Evolutionary conservation across 2,888 invertebrate species (phyloP).

Genomic region (Gryllus longicercus): DNA sequence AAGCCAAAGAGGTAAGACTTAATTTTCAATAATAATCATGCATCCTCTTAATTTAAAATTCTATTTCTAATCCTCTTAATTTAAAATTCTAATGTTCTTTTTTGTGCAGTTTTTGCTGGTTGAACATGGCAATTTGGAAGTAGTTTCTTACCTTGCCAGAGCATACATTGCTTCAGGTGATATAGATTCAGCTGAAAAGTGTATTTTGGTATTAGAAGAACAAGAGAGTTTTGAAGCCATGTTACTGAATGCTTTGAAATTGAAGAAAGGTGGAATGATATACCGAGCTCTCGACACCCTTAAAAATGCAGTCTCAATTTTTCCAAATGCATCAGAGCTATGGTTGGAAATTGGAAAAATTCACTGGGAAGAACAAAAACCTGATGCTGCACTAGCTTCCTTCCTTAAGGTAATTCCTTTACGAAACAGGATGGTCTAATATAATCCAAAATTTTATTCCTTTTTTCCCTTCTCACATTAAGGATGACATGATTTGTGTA

Average conservation of each 20-base stretch:
- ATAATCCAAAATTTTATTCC: no score
- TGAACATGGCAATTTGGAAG: constrained; percentile 28
- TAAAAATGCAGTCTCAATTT: constrained; percentile 48
- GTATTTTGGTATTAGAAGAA: constrained; percentile 45
- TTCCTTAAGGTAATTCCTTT: constrained; percentile 54
- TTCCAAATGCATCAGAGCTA: constrained; percentile 51
- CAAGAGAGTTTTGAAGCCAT: constrained; percentile 40
- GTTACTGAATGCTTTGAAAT: constrained; percentile 53
- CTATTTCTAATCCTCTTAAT: background rate
- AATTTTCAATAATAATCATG: constrained; percentile 12
- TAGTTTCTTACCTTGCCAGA: constrained; percentile 42
- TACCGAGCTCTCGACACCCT: constrained; percentile 53
- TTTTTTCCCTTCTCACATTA: no score
- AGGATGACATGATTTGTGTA: no score
- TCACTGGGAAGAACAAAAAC: constrained; percentile 57
- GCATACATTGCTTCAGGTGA: constrained; percentile 48
- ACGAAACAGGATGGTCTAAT: no score
- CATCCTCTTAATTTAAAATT: background rate
- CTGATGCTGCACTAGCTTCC: constrained; percentile 59
- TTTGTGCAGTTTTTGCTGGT: background rate
- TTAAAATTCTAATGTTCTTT: background rate
- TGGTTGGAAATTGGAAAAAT: constrained; percentile 60
- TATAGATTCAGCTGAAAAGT: constrained; percentile 44
- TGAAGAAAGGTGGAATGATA: constrained; percentile 53
- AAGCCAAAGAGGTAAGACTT: constrained; percentile 46